Evolutionary conservation across 2,113 vertebrate species (phyloP).

Genomic region (western clawed frog (Xenopus tropicalis)): UCB_Xtro_10.0 CM004449.2:104880501-104881000

Average conservation of each 20-base stretch:
- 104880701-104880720: no score
- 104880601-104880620: no score
- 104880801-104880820: constrained; percentile 75
- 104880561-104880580: no score
- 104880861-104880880: constrained; percentile 69
- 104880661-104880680: no score
- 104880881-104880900: constrained; percentile 55
- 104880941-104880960: background rate
- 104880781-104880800: constrained; percentile 75
- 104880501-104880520: no score
- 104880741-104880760: constrained; percentile 55
- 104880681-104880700: no score
- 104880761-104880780: constrained; percentile 76
- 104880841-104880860: constrained; percentile 70
- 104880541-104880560: no score
- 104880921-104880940: background rate
- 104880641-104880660: no score
- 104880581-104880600: no score
- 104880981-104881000: no score
- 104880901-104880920: background rate
- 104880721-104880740: constrained; percentile 43
- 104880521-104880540: no score
- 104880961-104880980: background rate
- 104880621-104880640: no score
- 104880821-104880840: constrained; percentile 67